phyloP scores from a whole-genome alignment of 2,113 vertebrate genomes.

The Megaleporinus macrocephalus region DNA sequence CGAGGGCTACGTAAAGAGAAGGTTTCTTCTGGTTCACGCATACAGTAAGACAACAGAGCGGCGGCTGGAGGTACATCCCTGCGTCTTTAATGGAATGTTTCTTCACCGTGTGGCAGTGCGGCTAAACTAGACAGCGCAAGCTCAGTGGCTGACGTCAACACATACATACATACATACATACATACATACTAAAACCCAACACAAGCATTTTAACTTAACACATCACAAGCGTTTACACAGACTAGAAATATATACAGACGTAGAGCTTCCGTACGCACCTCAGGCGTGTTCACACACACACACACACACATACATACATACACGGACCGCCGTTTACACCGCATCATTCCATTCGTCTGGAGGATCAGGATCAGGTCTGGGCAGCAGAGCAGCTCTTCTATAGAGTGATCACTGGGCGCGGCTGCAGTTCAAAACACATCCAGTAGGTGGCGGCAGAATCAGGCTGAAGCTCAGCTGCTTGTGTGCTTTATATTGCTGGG shows the following conservation, averaged over 20 bases:
- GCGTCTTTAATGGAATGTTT: conserved; percentile 31
- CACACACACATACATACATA: not conserved
- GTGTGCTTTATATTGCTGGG: no score
- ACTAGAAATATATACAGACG: conserved; percentile 24
- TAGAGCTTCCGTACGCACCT: not conserved
- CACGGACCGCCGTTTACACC: not conserved
- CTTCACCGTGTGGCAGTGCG: conserved; percentile 29
- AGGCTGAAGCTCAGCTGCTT: no score
- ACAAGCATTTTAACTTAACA: not conserved
- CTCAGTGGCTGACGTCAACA: conserved; percentile 24
- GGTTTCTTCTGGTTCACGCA: no score
- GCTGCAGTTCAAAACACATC: no score
- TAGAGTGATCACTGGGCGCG: no score
- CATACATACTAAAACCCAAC: conserved; percentile 31
- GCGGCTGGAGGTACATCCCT: not conserved
- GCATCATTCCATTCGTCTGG: no score
- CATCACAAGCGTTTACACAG: conserved; percentile 28
- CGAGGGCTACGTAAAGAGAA: no score
- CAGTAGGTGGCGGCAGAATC: no score
- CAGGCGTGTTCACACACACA: not conserved
- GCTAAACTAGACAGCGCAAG: conserved; percentile 18
- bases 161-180: conserved; percentile 18
- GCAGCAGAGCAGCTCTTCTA: no score
- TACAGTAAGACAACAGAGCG: no score
- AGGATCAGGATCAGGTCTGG: no score